Percentiles rank a stretch among this genome's conserved stretches.
Evolutionary conservation across 2,113 vertebrate species (phyloP).

Genomic region (Ptilorrhoa leucosticta): DNA sequence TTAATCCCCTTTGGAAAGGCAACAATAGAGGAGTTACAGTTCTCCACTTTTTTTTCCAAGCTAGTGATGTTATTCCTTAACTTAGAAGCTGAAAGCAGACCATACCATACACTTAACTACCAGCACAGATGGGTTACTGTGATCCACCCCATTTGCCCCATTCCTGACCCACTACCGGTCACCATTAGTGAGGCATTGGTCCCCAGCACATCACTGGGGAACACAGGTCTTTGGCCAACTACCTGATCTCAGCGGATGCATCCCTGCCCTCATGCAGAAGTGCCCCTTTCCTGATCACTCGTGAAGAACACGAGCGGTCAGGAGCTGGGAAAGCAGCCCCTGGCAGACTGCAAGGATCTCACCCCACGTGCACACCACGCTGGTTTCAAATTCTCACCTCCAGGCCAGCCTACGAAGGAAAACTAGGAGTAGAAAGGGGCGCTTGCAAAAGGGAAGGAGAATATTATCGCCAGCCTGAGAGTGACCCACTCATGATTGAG

Average conservation of each 20-base stretch:
- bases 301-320: fast-evolving
- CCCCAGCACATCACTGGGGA: not conserved
- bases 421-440: not conserved
- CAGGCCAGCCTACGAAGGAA: not conserved
- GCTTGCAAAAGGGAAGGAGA: not conserved
- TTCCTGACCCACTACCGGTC: not conserved
- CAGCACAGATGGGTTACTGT: not conserved
- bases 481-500: fast-evolving
- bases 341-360: not conserved
- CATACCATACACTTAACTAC: not conserved
- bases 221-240: not conserved
- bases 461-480: fast-evolving
- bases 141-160: not conserved
- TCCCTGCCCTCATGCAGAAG: not conserved
- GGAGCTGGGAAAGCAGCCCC: not conserved
- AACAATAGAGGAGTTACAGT: constrained; percentile 29
- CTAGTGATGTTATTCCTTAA: not conserved
- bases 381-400: not conserved
- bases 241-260: not conserved
- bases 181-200: not conserved
- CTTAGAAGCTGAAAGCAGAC: not conserved
- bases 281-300: not conserved
- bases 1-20: constrained; percentile 45
- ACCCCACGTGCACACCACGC: fast-evolving
- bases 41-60: not conserved